Conservation (phyloP, 2,113 vertebrate genomes). For the Circaetus gallicus region DNA sequence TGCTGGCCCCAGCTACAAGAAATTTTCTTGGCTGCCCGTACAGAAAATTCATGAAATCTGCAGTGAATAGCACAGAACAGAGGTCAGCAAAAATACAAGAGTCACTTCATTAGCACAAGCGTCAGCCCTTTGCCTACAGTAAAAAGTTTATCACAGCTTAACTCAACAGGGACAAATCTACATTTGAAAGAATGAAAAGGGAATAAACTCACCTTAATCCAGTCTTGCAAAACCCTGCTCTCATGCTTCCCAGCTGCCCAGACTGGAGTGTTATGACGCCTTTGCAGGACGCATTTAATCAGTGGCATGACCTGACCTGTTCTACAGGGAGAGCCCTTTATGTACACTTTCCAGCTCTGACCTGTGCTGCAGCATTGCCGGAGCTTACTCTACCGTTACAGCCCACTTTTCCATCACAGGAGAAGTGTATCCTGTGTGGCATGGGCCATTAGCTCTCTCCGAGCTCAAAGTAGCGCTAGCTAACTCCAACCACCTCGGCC, state of each 20-base stretch:
- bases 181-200: not conserved
- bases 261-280: not conserved
- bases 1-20: not conserved
- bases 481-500: not conserved
- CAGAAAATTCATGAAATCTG: not conserved
- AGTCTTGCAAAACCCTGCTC: not conserved
- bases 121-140: not conserved
- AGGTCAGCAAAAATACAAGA: not conserved
- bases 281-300: not conserved
- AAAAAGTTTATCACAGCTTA: not conserved
- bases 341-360: not conserved
- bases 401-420: accelerated
- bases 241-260: not conserved
- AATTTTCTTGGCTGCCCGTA: not conserved
- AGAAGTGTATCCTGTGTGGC: accelerated
- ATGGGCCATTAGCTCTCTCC: accelerated
- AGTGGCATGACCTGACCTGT: constrained; percentile 3
- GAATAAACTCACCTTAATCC: not conserved
- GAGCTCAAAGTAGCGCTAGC: not conserved
- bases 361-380: not conserved
- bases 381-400: not conserved
- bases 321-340: not conserved
- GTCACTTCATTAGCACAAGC: not conserved
- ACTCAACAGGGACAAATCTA: not conserved
- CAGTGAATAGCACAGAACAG: not conserved